phyloP scores from a whole-genome alignment of 2,113 vertebrate species.

The Irena cyanogastra region DNA sequence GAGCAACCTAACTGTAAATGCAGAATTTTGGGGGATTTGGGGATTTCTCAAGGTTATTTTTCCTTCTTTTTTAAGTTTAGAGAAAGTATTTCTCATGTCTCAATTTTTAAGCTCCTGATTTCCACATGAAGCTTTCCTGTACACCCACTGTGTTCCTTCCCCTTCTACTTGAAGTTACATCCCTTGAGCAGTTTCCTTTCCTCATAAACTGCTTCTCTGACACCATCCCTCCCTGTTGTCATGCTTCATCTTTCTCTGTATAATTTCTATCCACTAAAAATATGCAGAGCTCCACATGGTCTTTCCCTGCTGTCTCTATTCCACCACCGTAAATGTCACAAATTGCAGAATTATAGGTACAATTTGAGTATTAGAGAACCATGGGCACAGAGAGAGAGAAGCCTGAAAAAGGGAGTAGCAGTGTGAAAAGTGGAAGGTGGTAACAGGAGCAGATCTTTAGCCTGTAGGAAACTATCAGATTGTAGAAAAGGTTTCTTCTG shows the following conservation, averaged over 20 bases:
- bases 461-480: background rate
- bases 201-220: background rate
- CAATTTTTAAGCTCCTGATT: background rate
- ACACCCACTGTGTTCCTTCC: accelerated
- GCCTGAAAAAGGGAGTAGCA: background rate
- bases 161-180: background rate
- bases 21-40: background rate
- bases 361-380: background rate
- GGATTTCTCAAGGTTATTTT: constrained; percentile 1
- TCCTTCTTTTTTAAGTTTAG: background rate
- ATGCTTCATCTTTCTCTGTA: background rate
- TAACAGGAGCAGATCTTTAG: background rate
- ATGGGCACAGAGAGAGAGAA: background rate
- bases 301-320: background rate
- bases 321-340: background rate
- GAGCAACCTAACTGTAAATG: constrained; percentile 25
- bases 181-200: background rate
- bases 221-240: background rate
- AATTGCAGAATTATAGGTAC: background rate
- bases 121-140: background rate
- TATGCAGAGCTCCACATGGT: background rate
- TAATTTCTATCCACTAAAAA: background rate
- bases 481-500: background rate
- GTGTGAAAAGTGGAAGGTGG: background rate
- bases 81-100: background rate